These are phyloP conservation scores for Setophaga petechia DNA, from an alignment of 2,113 vertebrate genomes.

Conservation along the genomic window DNA sequence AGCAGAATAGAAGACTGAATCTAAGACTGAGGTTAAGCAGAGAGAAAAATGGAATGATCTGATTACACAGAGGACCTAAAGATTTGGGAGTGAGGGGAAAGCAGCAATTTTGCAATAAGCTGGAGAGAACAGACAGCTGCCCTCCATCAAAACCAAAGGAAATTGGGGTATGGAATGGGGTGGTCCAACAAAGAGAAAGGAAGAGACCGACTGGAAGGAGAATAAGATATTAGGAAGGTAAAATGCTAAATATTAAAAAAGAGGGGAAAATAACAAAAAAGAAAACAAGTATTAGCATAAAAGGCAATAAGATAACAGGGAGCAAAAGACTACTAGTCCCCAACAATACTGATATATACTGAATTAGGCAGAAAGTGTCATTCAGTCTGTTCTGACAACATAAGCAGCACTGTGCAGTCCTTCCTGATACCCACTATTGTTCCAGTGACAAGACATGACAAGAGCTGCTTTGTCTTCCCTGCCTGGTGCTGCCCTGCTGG, in stretches of 20 bases:
- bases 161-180: not conserved
- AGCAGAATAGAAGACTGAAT: not conserved
- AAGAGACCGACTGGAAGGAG: not conserved
- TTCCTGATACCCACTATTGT: slow-evolving; percentile 37
- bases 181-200: not conserved
- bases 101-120: not conserved
- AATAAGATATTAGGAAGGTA: not conserved
- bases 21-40: not conserved
- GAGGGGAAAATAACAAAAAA: not conserved
- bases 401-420: slow-evolving; percentile 13
- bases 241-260: not conserved
- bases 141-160: not conserved
- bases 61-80: not conserved
- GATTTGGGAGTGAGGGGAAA: not conserved
- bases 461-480: slow-evolving; percentile 41
- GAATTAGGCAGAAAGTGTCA: slow-evolving; percentile 27
- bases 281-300: not conserved
- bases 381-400: slow-evolving; percentile 22
- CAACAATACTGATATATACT: not conserved
- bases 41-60: not conserved
- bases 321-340: not conserved
- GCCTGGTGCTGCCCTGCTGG: slow-evolving; percentile 35
- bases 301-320: not conserved
- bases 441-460: slow-evolving; percentile 37
- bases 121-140: not conserved